Percentiles rank a stretch among this genome's conserved stretches.
These are phyloP conservation scores for Galerucella pusilla DNA, from an alignment of 2,888 invertebrate species.

Conservation along the genomic window DNA sequence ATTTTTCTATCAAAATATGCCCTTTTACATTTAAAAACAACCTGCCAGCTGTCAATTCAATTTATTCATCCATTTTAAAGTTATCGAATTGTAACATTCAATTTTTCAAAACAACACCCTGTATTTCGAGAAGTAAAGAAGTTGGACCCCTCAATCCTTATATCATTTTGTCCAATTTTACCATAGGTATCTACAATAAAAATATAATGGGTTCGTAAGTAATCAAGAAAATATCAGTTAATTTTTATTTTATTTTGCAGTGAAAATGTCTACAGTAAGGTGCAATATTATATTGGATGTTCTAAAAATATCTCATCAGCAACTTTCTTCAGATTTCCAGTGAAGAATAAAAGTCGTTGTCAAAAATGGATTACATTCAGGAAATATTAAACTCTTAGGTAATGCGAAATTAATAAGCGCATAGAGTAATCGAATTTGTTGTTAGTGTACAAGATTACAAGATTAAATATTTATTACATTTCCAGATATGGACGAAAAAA, in stretches of 20 bases:
- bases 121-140: no score
- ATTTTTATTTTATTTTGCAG: not conserved
- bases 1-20: no score
- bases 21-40: no score
- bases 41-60: no score
- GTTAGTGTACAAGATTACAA: not conserved
- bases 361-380: not conserved
- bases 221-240: no score
- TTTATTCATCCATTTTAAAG: no score
- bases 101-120: no score
- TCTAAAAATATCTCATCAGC: slow-evolving; percentile 2
- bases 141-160: no score
- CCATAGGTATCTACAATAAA: no score
- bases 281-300: slow-evolving; percentile 2
- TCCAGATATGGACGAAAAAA: slow-evolving; percentile 4
- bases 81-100: no score
- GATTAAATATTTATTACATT: not conserved
- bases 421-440: not conserved
- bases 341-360: not conserved
- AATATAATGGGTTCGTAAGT: no score
- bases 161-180: no score
- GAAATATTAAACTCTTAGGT: not conserved
- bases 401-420: not conserved
- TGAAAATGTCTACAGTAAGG: not conserved
- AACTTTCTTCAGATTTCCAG: slow-evolving; percentile 1